Evolutionary conservation across 2,113 vertebrate species (phyloP), one percentile per base, ranked within the genome.

Genomic region (Pimephales promelas): DNA sequence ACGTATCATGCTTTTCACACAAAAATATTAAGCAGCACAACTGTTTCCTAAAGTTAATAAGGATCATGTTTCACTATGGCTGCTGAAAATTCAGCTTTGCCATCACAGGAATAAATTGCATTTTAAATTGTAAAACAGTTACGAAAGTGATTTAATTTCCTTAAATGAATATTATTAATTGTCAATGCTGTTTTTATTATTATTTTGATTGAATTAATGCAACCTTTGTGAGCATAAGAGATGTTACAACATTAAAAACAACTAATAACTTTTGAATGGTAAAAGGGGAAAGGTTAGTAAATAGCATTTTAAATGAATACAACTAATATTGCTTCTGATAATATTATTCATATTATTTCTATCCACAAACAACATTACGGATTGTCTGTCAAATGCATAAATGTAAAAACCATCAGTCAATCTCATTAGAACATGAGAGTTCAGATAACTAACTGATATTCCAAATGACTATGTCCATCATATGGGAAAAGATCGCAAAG

Each of bases 401-500:
- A 49, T 49, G 47, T 49, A 13, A 68, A 68, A 68, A 36, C 9
- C 34, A 68, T 68, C 1, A 18, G 6, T 34, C 28, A 64, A 31
- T 64, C 61, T 18, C 4, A 43, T 43, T 7, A 49, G 24, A 72
- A 72, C 10, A 24, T 16, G 10, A 47, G 11, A 13, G 0, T 14
- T 72, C 26, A 47, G 13, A 72, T 72, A 47, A 45, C 40, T 45
- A 45, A 24, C 64, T 45, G n/a, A 72, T 72, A 72, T 45, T 45
- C n/a, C 43, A 26, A 16, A 72, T 72, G 70, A 14, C 13, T 47
- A 26, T 45, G 22, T 45, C 68, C 1, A 71, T 71, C 20, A 71
- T 10, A 20, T 71, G 11, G 9, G 64, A 22, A 45, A 24, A 45
- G 22, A 71, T 22, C 0, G 0, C 11, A 72, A 24, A 14, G 36